Evolutionary conservation across 2,113 vertebrate species (phyloP).

Genomic region (Parotia lawesii): DNA sequence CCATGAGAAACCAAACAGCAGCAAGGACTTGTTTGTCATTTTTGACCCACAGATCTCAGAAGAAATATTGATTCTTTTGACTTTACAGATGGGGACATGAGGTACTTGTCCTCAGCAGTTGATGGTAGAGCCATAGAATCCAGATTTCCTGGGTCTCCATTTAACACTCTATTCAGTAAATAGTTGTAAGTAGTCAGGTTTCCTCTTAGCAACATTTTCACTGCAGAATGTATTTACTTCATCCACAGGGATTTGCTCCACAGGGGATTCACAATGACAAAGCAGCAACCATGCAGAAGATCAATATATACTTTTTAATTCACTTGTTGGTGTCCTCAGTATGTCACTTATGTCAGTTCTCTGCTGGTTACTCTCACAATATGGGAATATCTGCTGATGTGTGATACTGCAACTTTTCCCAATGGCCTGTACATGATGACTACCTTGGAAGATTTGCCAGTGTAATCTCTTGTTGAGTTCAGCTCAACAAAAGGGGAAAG

Average conservation of each 20-base stretch:
- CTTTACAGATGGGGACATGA: not conserved
- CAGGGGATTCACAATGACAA: not conserved
- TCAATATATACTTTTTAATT: not conserved
- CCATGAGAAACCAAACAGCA: not conserved
- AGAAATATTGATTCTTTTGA: not conserved
- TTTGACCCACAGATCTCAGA: not conserved
- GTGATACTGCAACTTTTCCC: not conserved
- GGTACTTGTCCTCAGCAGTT: not conserved
- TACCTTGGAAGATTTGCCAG: not conserved
- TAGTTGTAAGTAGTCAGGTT: not conserved
- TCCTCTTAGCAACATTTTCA: not conserved
- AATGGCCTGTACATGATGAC: not conserved
- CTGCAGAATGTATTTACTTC: not conserved
- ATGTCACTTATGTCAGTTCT: not conserved
- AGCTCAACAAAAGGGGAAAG: not conserved
- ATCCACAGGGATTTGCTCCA: not conserved
- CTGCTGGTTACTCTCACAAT: not conserved
- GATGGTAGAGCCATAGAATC: not conserved
- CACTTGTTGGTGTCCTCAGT: not conserved
- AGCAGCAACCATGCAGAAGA: not conserved
- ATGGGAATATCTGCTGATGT: not conserved
- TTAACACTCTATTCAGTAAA: not conserved
- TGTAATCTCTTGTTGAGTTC: not conserved
- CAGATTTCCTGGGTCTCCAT: not conserved
- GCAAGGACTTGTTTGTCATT: not conserved